Evolutionary conservation across 2,888 invertebrate genomes (phyloP).

Genomic region (Arge pagana): DNA sequence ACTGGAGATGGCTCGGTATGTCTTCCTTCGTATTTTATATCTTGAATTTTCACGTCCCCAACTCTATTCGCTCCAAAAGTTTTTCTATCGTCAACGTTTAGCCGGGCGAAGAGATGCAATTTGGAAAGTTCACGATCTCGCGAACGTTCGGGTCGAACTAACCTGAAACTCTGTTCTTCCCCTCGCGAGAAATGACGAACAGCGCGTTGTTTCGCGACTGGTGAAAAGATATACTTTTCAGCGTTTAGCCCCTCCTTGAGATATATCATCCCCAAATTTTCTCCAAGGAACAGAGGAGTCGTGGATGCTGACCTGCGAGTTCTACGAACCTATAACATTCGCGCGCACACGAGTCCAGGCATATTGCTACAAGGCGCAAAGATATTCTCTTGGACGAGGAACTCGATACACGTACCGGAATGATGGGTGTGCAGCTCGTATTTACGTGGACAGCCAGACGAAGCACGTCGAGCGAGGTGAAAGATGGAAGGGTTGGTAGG

Average conservation of each 20-base stretch:
- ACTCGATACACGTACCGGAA: background rate
- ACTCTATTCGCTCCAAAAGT: constrained; percentile 14
- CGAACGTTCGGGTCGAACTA: constrained; percentile 8
- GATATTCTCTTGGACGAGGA: background rate
- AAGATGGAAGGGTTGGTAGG: background rate
- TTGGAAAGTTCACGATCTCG: constrained; percentile 6
- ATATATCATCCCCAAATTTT: too few relatives aligned
- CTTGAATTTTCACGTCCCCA: constrained; percentile 17
- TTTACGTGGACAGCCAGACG: too few relatives aligned
- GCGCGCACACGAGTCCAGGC: too few relatives aligned
- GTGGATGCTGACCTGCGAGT: too few relatives aligned
- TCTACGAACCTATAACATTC: too few relatives aligned
- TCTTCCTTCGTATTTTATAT: constrained; percentile 21
- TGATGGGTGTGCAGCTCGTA: too few relatives aligned
- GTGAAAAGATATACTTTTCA: constrained; percentile 4
- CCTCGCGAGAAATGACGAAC: constrained; percentile 11
- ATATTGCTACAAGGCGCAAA: background rate
- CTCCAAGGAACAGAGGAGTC: too few relatives aligned
- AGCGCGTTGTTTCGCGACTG: too few relatives aligned
- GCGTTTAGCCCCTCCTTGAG: too few relatives aligned
- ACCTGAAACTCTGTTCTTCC: constrained; percentile 13
- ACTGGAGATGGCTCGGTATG: constrained; percentile 13
- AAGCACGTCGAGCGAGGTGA: background rate
- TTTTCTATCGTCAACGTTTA: constrained; percentile 18
- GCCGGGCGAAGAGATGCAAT: constrained; percentile 8